Evolutionary conservation across 1,140 invertebrate species (phyloP).

Genomic region (Ctenoplectra terminalis): DNA sequence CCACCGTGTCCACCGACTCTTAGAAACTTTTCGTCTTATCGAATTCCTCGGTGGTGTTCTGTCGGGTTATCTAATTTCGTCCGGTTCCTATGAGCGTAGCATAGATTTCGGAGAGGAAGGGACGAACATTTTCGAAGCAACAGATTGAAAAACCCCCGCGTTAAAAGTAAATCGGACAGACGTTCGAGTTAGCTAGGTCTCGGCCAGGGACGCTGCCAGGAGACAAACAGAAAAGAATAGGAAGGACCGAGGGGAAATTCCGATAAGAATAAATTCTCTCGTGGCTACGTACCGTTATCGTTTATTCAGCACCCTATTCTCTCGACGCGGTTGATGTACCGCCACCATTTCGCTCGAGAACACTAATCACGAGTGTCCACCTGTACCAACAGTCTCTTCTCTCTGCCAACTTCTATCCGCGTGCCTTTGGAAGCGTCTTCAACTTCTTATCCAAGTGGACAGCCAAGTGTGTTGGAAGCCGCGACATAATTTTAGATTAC

Average conservation of each 20-base stretch:
- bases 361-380: slow-evolving; percentile 47
- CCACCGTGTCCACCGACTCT: not conserved
- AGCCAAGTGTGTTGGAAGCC: not conserved
- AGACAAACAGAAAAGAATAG: not conserved
- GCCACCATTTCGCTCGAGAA: slow-evolving; percentile 44
- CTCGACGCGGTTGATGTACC: slow-evolving; percentile 48
- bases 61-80: not conserved
- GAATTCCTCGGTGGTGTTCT: not conserved
- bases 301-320: slow-evolving; percentile 57
- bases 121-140: not conserved
- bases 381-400: too few species aligned
- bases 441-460: slow-evolving; percentile 23
- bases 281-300: slow-evolving; percentile 46
- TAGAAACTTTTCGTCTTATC: not conserved
- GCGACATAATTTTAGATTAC: slow-evolving; percentile 54
- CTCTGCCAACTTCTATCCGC: not conserved
- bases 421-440: not conserved
- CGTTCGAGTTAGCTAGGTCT: slow-evolving; percentile 1
- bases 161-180: slow-evolving; percentile 13
- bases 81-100: not conserved
- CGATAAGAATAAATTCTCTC: slow-evolving; percentile 42
- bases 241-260: slow-evolving; percentile 3
- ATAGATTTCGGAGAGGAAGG: not conserved
- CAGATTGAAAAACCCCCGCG: not conserved
- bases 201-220: not conserved